Evolutionary conservation across 2,888 invertebrate genomes (phyloP), one percentile per base, ranked within the genome.

Genomic region (Pseudococcus viburni): DNA sequence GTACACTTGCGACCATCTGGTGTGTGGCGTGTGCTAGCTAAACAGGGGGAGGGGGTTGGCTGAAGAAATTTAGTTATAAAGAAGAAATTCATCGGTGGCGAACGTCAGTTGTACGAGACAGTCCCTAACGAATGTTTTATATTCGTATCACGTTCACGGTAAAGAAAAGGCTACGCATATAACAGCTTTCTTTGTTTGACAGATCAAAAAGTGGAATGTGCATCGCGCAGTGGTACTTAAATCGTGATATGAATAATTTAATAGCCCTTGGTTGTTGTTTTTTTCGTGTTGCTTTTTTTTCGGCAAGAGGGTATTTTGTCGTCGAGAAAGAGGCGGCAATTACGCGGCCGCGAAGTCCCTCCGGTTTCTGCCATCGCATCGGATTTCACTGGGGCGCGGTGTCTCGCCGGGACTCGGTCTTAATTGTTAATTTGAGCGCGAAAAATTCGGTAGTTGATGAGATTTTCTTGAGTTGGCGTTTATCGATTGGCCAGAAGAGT

Each of bases 131-230:
- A 83, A 73, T 39, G 80, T 46, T 83, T 83, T 83, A 83, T 83
- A 83, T 83, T 83, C 80, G 80, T 83, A 83, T 83, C 80, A 83
- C 80, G 80, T 83, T 46, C 80, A 46, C 46, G 80, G 80, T 83
- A 83, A 83, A 83, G 80, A 83, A 83, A 83, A 83, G 80, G 46
- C 80, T 83, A 83, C 80, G 80, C 80, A 46, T 83, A 83, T 83
- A 83, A 83, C 80, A 83, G 80, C 80, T 83, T 83, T 83, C 80
- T 83, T 83, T 83, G 80, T 83, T 83, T 83, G 80, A 83, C 80
- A 83, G 80, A 83, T 83, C 80, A 83, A 46, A 83, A 83, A 83
- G 80, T 46, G 80, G 46, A 83, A 83, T 83, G 80, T 83, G 80
- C 80, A 83, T 83, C 80, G 80, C 80, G 15, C 80, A 83, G 80